Percentiles rank a stretch among this genome's conserved stretches.
Conservation (phyloP, 2,888 invertebrate species). For the Sipunculus nudus region DNA sequence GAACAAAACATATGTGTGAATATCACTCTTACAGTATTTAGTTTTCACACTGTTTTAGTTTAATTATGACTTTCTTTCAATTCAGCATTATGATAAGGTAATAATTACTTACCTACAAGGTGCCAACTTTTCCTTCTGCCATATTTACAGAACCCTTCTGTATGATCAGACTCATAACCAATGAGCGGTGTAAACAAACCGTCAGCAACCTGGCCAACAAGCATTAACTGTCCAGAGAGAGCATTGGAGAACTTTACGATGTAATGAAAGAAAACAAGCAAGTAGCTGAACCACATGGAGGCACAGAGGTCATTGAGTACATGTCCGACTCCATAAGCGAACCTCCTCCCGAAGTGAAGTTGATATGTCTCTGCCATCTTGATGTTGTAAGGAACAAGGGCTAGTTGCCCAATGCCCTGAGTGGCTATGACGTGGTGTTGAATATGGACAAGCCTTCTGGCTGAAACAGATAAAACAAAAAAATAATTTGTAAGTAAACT, state of each 20-base stretch:
- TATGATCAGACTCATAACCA: slow-evolving; percentile 83
- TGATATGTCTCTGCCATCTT: too few relatives aligned
- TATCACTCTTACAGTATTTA: too few relatives aligned
- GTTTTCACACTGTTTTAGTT: too few relatives aligned
- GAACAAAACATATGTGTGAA: too few relatives aligned
- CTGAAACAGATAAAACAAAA: too few relatives aligned
- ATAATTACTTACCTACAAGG: slow-evolving; percentile 77
- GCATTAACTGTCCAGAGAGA: slow-evolving; percentile 67
- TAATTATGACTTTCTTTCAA: neutral
- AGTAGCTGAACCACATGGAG: slow-evolving; percentile 93
- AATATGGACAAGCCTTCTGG: too few relatives aligned
- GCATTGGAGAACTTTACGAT: slow-evolving; percentile 11
- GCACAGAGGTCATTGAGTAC: slow-evolving; percentile 91
- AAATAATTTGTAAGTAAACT: too few relatives aligned
- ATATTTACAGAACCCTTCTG: slow-evolving; percentile 72
- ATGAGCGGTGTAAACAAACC: slow-evolving; percentile 88
- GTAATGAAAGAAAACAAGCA: slow-evolving; percentile 80
- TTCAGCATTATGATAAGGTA: neutral
- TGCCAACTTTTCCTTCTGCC: slow-evolving; percentile 91
- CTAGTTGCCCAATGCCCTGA: too few relatives aligned
- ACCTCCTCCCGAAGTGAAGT: too few relatives aligned
- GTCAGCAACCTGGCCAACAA: slow-evolving; percentile 84
- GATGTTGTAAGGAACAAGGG: too few relatives aligned
- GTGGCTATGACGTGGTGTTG: too few relatives aligned
- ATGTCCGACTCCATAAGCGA: slow-evolving; percentile 78